Evolutionary conservation across 2,113 vertebrate species (phyloP).

Genomic region (Odobenus rosmarus): DNA sequence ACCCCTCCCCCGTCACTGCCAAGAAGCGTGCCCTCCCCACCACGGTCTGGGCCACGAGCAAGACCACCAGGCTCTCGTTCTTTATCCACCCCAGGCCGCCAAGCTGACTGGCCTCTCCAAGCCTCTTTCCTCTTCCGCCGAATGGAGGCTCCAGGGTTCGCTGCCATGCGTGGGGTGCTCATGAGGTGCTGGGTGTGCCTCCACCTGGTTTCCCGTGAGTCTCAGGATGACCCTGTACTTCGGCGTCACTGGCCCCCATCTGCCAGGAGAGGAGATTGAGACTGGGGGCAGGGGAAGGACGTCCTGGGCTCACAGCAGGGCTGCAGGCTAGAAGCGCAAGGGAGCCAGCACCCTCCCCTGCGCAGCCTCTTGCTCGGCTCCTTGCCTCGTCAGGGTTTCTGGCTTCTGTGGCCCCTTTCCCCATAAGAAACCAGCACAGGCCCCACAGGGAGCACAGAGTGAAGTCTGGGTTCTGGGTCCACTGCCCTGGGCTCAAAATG

Average conservation of each 20-base stretch:
- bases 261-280: not conserved
- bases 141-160: too few relatives aligned
- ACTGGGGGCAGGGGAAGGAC: not conserved
- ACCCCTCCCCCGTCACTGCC: not conserved
- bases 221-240: not conserved
- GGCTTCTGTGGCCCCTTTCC: not conserved
- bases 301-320: not conserved
- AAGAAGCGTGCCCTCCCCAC: not conserved
- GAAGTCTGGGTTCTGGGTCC: not conserved
- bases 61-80: not conserved
- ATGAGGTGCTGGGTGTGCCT: not conserved
- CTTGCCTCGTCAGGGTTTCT: not conserved
- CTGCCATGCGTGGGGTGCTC: not conserved
- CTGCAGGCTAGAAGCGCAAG: too few relatives aligned
- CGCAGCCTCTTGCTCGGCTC: not conserved
- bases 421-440: not conserved
- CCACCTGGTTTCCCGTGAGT: not conserved
- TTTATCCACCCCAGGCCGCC: not conserved
- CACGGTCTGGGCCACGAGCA: rapidly evolving
- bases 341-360: not conserved
- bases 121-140: slow-evolving; percentile 6
- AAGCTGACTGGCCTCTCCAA: not conserved
- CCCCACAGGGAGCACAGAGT: not conserved
- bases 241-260: not conserved
- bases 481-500: slow-evolving; percentile 46